Evolutionary conservation across 2,888 invertebrate genomes (phyloP).

Genomic region (Malacosoma neustria): DNA sequence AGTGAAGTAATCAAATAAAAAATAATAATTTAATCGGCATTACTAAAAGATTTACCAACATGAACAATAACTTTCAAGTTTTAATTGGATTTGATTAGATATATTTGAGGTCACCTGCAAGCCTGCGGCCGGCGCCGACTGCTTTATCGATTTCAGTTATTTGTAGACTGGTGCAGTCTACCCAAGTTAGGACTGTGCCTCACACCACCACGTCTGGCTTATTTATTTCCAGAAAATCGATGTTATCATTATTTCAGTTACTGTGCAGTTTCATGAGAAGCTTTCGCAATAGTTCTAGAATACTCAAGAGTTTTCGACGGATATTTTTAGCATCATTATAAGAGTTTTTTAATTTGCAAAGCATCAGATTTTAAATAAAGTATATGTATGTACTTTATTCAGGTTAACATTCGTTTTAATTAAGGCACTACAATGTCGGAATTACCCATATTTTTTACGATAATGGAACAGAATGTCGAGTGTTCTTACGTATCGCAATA

Average conservation of each 20-base stretch:
- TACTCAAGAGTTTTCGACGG: no score
- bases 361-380: no score
- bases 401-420: no score
- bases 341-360: no score
- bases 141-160: slow-evolving; percentile 55
- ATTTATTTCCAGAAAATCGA: slow-evolving; percentile 4
- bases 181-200: slow-evolving; percentile 16
- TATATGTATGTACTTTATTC: no score
- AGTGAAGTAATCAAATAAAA: no score
- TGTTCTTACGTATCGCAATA: not conserved
- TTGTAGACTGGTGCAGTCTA: slow-evolving; percentile 41
- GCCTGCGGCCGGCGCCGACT: slow-evolving; percentile 19
- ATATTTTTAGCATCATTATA: no score
- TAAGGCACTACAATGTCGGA: no score
- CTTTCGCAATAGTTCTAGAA: no score
- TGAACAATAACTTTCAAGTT: no score
- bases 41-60: no score
- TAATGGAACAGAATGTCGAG: not conserved
- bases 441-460: not conserved
- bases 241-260: not conserved
- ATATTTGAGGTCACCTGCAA: slow-evolving; percentile 18
- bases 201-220: slow-evolving; percentile 13
- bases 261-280: not conserved
- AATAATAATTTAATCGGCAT: no score
- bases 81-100: not conserved